phyloP scores from a whole-genome alignment of 2,888 invertebrate genomes.

The Pimpla rufipes region DNA sequence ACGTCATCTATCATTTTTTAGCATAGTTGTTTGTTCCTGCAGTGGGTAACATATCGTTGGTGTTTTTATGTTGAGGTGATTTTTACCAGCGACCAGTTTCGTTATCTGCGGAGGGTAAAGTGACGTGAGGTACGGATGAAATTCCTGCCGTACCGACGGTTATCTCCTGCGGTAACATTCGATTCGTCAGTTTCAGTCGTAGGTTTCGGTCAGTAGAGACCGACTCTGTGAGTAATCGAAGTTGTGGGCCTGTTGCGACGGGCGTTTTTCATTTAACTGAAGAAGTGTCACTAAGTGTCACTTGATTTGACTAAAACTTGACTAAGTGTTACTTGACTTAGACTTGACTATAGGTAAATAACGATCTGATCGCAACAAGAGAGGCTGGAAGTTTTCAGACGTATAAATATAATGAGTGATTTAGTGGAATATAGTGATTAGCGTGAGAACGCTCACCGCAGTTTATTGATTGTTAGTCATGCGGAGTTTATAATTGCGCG shows the following conservation, averaged over 20 bases:
- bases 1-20: not conserved
- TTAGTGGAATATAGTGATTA: not conserved
- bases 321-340: not conserved
- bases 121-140: not conserved
- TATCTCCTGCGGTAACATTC: not conserved
- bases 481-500: constrained; percentile 28
- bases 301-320: too few species aligned
- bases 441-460: constrained; percentile 31
- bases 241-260: not conserved
- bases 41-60: not conserved
- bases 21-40: not conserved
- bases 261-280: too few species aligned
- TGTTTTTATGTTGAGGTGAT: not conserved
- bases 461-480: constrained; percentile 20
- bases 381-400: not conserved
- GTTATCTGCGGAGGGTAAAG: not conserved
- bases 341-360: too few species aligned
- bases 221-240: not conserved
- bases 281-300: too few species aligned
- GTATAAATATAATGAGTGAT: constrained; percentile 13
- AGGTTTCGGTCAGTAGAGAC: not conserved
- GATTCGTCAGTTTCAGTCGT: not conserved
- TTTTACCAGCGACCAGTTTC: constrained; percentile 9
- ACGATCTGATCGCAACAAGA: not conserved
- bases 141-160: constrained; percentile 33